Percentiles rank a stretch among this genome's conserved stretches.
Evolutionary conservation across 2,113 vertebrate genomes (phyloP).

Genomic region (Elgaria multicarinata): DNA sequence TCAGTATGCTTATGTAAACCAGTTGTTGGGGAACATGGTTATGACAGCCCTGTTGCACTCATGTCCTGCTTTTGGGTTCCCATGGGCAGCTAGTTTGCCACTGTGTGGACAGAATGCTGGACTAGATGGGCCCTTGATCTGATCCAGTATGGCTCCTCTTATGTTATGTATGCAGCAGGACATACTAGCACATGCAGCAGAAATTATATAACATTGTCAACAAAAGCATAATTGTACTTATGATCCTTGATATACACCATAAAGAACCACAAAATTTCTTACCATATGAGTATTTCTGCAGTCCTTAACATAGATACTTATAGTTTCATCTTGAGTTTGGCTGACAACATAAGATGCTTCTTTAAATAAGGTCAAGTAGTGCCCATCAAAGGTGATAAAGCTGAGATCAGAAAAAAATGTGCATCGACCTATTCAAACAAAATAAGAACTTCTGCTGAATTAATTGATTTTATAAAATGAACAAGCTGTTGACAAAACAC

Average conservation of each 20-base stretch:
- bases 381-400: conserved; percentile 93
- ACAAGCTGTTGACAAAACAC: too few relatives aligned
- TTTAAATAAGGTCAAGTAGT: conserved; percentile 87
- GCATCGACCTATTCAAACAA: conserved; percentile 86
- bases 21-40: too few relatives aligned
- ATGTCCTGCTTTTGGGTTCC: too few relatives aligned
- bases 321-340: conserved; percentile 85
- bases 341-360: conserved; percentile 89
- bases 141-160: too few relatives aligned
- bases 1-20: too few relatives aligned
- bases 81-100: too few relatives aligned
- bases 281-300: conserved; percentile 83
- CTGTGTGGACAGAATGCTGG: too few relatives aligned
- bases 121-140: too few relatives aligned
- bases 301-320: conserved; percentile 86
- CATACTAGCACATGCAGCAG: not conserved
- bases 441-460: conserved; percentile 17
- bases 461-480: not conserved
- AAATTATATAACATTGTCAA: not conserved
- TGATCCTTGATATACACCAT: conserved; percentile 16
- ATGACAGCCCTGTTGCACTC: too few relatives aligned
- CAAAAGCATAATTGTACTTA: not conserved
- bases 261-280: conserved; percentile 51
- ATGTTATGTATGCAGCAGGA: not conserved
- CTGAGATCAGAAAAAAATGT: conserved; percentile 94